Conservation (phyloP, 2,888 invertebrate genomes). For the Ommatoiulus sabulosus region DNA sequence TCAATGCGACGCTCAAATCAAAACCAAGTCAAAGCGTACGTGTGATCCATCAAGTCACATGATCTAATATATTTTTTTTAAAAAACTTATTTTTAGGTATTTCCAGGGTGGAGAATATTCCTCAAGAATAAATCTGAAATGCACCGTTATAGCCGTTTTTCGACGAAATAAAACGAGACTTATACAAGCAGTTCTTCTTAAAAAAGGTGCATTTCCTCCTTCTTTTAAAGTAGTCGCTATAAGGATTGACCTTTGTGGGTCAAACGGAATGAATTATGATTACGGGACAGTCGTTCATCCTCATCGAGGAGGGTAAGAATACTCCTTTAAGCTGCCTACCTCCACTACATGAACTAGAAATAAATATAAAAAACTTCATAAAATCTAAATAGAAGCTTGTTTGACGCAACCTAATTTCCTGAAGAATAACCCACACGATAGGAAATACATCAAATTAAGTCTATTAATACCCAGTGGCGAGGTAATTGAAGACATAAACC, state of each 20-base stretch:
- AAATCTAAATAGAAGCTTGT: not conserved
- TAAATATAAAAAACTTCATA: not conserved
- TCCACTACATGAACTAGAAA: not conserved
- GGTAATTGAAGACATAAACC: slow-evolving; percentile 38
- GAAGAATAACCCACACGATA: slow-evolving; percentile 14
- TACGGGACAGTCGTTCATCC: slow-evolving; percentile 20
- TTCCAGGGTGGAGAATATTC: not conserved
- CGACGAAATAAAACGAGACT: not conserved
- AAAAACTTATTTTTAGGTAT: slow-evolving; percentile 1
- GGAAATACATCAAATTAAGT: slow-evolving; percentile 10
- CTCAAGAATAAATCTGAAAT: not conserved
- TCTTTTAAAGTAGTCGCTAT: not conserved
- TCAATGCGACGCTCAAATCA: not conserved
- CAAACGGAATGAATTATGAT: slow-evolving; percentile 11
- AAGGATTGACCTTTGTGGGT: slow-evolving; percentile 1
- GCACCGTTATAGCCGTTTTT: not conserved
- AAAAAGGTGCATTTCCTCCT: not conserved
- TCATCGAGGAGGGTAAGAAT: slow-evolving; percentile 3
- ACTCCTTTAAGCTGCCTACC: not conserved
- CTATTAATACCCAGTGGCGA: slow-evolving; percentile 26
- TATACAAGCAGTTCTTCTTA: not conserved
- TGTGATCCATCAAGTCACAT: not conserved
- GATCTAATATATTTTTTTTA: not conserved
- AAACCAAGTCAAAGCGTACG: not conserved
- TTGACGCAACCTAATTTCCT: slow-evolving; percentile 1